Conservation (phyloP, 2,888 invertebrate genomes). For the Nymphalis urticae region DNA sequence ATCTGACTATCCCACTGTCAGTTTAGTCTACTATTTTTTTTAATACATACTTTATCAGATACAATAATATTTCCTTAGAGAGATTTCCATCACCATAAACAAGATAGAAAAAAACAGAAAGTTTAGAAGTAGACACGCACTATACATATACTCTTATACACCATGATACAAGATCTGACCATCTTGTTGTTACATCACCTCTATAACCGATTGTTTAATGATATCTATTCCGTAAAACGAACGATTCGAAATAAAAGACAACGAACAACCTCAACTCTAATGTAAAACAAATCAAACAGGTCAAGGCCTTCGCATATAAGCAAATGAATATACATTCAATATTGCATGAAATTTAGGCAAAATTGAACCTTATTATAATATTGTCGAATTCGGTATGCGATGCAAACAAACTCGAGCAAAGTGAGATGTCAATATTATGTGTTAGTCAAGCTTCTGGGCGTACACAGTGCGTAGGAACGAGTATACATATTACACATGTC, state of each 20-base stretch:
- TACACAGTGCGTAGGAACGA: background rate
- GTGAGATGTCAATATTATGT: constrained; percentile 18
- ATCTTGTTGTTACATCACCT: background rate
- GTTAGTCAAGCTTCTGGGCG: constrained; percentile 14
- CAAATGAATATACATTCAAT: constrained; percentile 6
- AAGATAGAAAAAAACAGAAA: no score
- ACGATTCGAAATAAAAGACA: constrained; percentile 16
- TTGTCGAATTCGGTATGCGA: background rate
- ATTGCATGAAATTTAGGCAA: background rate
- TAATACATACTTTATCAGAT: no score
- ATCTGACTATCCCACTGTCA: no score
- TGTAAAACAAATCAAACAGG: constrained; percentile 22
- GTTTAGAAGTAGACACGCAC: no score
- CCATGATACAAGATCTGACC: background rate
- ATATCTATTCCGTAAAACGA: background rate
- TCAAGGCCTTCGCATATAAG: constrained; percentile 22
- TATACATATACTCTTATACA: no score
- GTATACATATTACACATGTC: background rate
- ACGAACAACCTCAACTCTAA: constrained; percentile 7
- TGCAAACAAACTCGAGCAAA: constrained; percentile 12
- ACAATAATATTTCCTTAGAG: no score
- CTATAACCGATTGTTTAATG: background rate
- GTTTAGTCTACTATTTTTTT: no score
- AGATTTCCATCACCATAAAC: no score
- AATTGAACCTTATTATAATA: background rate